These are phyloP conservation scores for Mizuhopecten yessoensis DNA, from an alignment of 1,140 invertebrate species.

Conservation along the genomic window DNA sequence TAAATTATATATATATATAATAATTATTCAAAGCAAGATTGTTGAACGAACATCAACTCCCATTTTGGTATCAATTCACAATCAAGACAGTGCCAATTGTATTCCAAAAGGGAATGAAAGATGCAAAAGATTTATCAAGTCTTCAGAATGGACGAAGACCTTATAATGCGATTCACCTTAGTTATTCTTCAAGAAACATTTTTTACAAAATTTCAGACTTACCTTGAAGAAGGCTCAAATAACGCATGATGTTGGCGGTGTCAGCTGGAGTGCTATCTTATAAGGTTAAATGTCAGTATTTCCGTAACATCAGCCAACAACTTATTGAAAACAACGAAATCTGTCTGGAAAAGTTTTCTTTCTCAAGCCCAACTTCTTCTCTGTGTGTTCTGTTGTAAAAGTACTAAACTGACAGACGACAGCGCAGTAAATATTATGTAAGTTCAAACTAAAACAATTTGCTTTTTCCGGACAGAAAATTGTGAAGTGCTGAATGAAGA, in stretches of 20 bases:
- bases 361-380: background rate
- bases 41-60: too few species aligned
- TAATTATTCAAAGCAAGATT: too few species aligned
- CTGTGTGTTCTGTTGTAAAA: background rate
- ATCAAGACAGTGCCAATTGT: too few species aligned
- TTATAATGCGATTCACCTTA: too few species aligned
- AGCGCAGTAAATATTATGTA: too few species aligned
- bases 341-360: background rate
- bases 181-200: too few species aligned
- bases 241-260: background rate
- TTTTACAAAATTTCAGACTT: background rate
- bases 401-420: background rate
- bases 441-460: background rate
- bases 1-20: too few species aligned
- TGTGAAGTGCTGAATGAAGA: background rate
- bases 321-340: background rate
- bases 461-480: background rate
- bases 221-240: slow-evolving; percentile 2
- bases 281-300: background rate
- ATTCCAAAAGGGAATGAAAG: too few species aligned
- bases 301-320: background rate
- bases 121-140: too few species aligned
- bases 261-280: background rate
- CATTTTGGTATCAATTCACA: too few species aligned
- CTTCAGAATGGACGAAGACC: too few species aligned